Percentiles rank a stretch among this genome's conserved stretches.
Evolutionary conservation across 2,113 vertebrate genomes (phyloP).

Genomic region (Pseudois nayaur): DNA sequence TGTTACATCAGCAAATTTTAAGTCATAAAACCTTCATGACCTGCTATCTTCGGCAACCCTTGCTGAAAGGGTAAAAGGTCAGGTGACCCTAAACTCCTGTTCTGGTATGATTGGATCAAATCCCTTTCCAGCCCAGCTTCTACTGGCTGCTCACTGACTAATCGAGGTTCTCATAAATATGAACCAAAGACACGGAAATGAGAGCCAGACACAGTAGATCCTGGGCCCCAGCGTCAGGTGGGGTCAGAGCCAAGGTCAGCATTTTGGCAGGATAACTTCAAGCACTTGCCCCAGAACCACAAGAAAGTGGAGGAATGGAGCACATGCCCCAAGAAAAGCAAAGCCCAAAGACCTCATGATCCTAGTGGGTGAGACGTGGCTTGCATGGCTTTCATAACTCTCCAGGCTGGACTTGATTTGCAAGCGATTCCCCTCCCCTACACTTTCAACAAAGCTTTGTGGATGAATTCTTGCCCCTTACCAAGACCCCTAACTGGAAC

Average conservation of each 20-base stretch:
- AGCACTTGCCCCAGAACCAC: not conserved
- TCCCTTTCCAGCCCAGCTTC: not conserved
- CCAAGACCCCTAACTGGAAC: not conserved
- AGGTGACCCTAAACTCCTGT: not conserved
- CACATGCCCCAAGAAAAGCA: not conserved
- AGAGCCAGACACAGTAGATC: not conserved
- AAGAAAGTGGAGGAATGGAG: not conserved
- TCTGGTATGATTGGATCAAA: not conserved
- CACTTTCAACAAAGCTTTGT: not conserved
- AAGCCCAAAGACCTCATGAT: not conserved
- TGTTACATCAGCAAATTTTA: not conserved
- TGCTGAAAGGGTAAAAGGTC: not conserved
- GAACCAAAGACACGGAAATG: not conserved
- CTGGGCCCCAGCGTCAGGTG: not conserved
- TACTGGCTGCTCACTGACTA: not conserved
- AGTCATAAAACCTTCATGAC: not conserved
- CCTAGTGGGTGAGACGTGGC: not conserved
- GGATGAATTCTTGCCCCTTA: not conserved
- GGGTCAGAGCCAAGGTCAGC: not conserved
- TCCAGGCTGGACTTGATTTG: not conserved
- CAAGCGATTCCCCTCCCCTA: not conserved
- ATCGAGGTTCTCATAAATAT: not conserved
- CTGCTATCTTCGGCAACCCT: not conserved
- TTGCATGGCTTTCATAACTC: fast-evolving
- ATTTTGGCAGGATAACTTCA: not conserved